Evolutionary conservation across 2,797 vertebrate genomes (phyloP).

Genomic region (Adelosebastes latens): DNA sequence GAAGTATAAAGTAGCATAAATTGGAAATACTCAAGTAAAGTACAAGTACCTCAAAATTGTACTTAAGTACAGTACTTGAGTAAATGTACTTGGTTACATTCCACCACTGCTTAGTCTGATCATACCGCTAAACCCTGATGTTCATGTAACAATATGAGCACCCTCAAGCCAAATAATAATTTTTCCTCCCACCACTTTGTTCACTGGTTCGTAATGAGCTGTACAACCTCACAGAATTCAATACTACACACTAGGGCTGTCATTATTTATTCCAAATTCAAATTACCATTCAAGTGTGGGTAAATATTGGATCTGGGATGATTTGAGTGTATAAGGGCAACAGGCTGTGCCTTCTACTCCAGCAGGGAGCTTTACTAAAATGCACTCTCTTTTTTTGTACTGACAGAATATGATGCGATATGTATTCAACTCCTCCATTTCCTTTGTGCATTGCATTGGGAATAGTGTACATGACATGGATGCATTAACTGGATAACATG

Average conservation of each 20-base stretch:
- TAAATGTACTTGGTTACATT: too few relatives aligned
- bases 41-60: too few relatives aligned
- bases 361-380: neutral
- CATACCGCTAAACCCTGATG: neutral
- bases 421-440: conserved; percentile 27
- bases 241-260: neutral
- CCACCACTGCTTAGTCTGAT: neutral
- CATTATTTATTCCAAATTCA: neutral
- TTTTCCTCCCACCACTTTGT: neutral
- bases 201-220: neutral
- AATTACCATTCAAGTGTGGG: neutral
- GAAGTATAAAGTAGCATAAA: too few relatives aligned
- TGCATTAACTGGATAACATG: neutral
- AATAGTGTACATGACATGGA: conserved; percentile 6
- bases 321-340: neutral
- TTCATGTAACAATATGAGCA: neutral
- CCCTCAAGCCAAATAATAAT: neutral
- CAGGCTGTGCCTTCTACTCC: neutral
- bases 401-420: conserved; percentile 38
- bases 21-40: accelerated
- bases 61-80: too few relatives aligned
- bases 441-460: conserved; percentile 23
- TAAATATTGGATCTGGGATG: neutral
- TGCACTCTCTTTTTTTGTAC: neutral
- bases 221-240: neutral